Evolutionary conservation across 2,113 vertebrate species (phyloP), one percentile per base, ranked within the genome.

Genomic region (Salvelinus namaycush): DNA sequence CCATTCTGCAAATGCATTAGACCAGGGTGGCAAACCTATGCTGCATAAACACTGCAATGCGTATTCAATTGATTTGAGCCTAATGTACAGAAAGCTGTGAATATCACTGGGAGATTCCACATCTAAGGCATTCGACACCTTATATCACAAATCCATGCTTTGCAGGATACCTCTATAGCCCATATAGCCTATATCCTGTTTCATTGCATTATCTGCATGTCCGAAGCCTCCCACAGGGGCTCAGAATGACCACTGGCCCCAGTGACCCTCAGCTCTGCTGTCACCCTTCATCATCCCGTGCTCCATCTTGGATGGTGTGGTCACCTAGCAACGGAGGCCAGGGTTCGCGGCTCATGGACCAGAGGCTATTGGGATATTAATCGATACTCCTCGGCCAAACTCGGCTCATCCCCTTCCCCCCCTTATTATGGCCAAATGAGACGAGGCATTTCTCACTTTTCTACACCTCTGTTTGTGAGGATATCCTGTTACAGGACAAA

Each of bases 271-370:
- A 84, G 88, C 86, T 87, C 89, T 84, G 88, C 89, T 91, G 90
- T 92, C 90, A 90, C 90, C 93, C 93, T 92, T 92, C 92, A 91
- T 92, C 91, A 91, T 89, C 90, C 88, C 72, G 60, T 89, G 92
- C 92, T 94, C 91, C 92, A 95, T 94, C 91, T 92, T 93, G 93
- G 93, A 93, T 90, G 91, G 88, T 91, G 90, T 87, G 84, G 94
- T 95, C 92, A 93, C 94, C 93, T 95, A 95, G 94, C 94, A 95
- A 95, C 94, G 72, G 67, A 89, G 90, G 91, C 90, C 93, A 93
- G 89, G 88, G 92, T 92, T 93, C 89, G 91, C 91, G 85, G 92
- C 91, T 94, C 93, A 81, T 91, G 90, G 93, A 93, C 92, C 93
- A 93, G 89, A 89, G 91, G 90, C 92, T 94, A 94, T 95, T 93